Evolutionary conservation across 2,113 vertebrate species (phyloP), one percentile per base, ranked within the genome.

Genomic region (Tragelaphus buxtoni): DNA sequence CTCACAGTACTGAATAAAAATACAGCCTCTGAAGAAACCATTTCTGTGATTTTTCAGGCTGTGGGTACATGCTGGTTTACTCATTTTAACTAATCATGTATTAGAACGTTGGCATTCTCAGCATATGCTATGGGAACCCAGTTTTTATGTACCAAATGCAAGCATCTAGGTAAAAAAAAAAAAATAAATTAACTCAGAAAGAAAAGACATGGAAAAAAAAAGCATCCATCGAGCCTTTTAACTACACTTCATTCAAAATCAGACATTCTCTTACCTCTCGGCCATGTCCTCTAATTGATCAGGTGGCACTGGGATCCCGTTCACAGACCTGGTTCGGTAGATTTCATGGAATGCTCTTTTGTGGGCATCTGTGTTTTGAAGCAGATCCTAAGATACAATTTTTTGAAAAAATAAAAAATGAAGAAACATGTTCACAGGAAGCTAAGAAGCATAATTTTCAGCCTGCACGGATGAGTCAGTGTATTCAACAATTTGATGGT

Each of bases 251-350:
- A 56, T 95, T 95, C 95, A 91, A 94, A 95, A 32, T 84, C 76
- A 58, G 88, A 90, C 94, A 94, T 80, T 61, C 14, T 80, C 98
- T 99, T 98, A 99, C 99, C 99, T 99, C 97, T 99, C 99, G 63
- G 99, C 99, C 99, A 99, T 99, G 97, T 99, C 99, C 85, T 99
- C 99, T 94, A 99, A 99, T 95, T 99, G 99, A n/a, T 99, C 99
- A 18, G 99, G 95, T 55, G 99, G 99, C 86, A 99, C 99, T 5
- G 99, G 99, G 9, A 99, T 99, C 28, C 99, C 99, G n/a, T 99
- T 99, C 91, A 99, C 99, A 91, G 99, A 99, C 94, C 99, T 98
- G 98, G 99, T 99, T 96, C 98, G 98, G 98, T 99, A 99, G 98
- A 99, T 99, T 98, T 99, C 99, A 93, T 99, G 99, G 98, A 99